These are phyloP conservation scores for Leucophenga maculata DNA, from an alignment of 2,888 invertebrate genomes.

Conservation along the genomic window DNA sequence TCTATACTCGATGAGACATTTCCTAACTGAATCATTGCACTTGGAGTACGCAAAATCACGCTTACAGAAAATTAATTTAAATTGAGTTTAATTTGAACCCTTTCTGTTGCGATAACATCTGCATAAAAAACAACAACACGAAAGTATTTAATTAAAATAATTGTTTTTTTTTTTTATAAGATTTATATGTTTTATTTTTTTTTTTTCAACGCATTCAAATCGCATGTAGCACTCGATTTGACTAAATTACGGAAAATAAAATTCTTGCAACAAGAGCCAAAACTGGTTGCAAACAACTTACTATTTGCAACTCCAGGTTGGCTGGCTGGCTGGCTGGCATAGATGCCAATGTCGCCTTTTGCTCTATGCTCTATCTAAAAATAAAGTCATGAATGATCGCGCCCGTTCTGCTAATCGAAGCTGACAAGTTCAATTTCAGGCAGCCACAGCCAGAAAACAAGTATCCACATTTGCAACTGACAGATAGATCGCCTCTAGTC, in stretches of 20 bases:
- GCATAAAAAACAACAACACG: too few species aligned
- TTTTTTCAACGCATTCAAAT: too few species aligned
- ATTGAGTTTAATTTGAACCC: background rate
- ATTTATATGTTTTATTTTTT: background rate
- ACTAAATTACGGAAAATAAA: constrained; percentile 35
- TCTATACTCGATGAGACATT: too few species aligned
- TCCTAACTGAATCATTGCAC: background rate
- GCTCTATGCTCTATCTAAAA: constrained; percentile 46
- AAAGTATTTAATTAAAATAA: background rate
- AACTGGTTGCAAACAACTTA: constrained; percentile 22
- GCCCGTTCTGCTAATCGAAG: constrained; percentile 30
- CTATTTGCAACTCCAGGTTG: background rate
- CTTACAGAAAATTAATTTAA: background rate
- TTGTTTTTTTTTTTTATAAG: background rate
- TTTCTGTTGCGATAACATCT: background rate
- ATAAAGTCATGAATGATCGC: constrained; percentile 45
- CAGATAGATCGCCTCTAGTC: constrained; percentile 6
- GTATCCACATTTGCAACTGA: background rate
- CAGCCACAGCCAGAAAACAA: constrained; percentile 5
- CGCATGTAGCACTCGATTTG: constrained; percentile 31
- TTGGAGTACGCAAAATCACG: background rate
- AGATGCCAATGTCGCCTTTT: background rate
- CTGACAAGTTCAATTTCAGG: constrained; percentile 38
- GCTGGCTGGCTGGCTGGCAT: background rate
- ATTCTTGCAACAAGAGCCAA: constrained; percentile 6